phyloP scores from a whole-genome alignment of 2,113 vertebrate species.

The Rhabdomys dilectus region DNA sequence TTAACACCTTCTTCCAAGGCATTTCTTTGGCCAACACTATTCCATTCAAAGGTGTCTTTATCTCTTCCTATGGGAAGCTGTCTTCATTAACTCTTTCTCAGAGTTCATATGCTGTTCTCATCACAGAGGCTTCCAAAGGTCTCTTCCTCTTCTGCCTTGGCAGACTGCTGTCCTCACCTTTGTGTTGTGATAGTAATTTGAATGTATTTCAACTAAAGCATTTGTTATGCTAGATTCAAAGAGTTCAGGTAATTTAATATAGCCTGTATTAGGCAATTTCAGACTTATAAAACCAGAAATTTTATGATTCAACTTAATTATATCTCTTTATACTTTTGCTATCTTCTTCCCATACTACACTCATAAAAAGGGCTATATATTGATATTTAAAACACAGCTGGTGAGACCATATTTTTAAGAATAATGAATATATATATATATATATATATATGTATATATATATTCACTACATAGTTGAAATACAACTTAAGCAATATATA shows the following conservation, averaged over 20 bases:
- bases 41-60: not conserved
- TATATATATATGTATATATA: not conserved
- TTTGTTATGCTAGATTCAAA: conserved; percentile 5
- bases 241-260: not conserved
- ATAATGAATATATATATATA: not conserved
- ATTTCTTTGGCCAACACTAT: not conserved
- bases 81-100: not conserved
- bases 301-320: conserved; percentile 30
- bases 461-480: not conserved
- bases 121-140: not conserved
- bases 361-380: not conserved
- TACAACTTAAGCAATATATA: conserved; percentile 42
- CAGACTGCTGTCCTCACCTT: not conserved
- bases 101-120: not conserved
- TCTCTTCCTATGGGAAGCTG: not conserved
- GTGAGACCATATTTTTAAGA: not conserved
- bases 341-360: conserved; percentile 5
- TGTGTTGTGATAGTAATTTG: conserved; percentile 6
- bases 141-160: not conserved
- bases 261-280: not conserved
- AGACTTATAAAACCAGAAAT: conserved; percentile 11
- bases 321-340: conserved; percentile 34
- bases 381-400: not conserved
- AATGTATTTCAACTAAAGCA: not conserved
- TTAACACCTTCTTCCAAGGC: not conserved